Base-by-base conservation (phyloP, 1,140 invertebrate genomes). In the Neodiprion virginianus region DNA sequence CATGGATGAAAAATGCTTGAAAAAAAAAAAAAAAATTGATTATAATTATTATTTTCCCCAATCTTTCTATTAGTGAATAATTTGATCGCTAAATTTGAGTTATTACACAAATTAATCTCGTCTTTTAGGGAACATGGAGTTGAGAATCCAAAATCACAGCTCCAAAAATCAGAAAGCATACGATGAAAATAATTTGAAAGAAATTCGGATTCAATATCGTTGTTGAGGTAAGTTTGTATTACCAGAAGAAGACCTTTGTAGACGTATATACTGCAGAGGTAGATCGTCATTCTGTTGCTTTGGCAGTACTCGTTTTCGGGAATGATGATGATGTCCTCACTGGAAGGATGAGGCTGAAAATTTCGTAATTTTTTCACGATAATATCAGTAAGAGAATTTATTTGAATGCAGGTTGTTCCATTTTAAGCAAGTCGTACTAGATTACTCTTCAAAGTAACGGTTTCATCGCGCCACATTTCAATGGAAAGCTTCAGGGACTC, bases 161-260 rank as follows among this genome's bases (percentile, higher is more conserved):
- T 40, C 2, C 28, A 40, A 5, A 40, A 40, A 40, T 4, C 28
- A 40, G 28, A 40, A 40, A 40, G 28, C 28, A 40, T 3, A 40
- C 28, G 28, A 40, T 40, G 28, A 40, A 40, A 40, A 40, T 40
- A 5, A 40, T 40, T 40, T 40, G 28, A 40, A 40, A 40, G 53
- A 12, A 14, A 61, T 5, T 61, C 11, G 11, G 11, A 61, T 8
- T 61, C 53, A 14, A 61, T 17, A 14, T 61, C 11, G 53, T 28
- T 67, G 67, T 12, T 12, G 48, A 49, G 48, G 23, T 7, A 49
- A 71, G 21, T 47, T 47, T 7, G 11, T 77, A 90, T 90, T 89
- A 99, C 98, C 95, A 99, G 93, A 53, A 99, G 89, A 68, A 99
- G 89, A 74, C 98, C 98, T 89, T 99, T 99, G 84, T 99, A 99